phyloP scores from a whole-genome alignment of 2,797 vertebrate genomes.

The Thripadectes ignobilis region DNA sequence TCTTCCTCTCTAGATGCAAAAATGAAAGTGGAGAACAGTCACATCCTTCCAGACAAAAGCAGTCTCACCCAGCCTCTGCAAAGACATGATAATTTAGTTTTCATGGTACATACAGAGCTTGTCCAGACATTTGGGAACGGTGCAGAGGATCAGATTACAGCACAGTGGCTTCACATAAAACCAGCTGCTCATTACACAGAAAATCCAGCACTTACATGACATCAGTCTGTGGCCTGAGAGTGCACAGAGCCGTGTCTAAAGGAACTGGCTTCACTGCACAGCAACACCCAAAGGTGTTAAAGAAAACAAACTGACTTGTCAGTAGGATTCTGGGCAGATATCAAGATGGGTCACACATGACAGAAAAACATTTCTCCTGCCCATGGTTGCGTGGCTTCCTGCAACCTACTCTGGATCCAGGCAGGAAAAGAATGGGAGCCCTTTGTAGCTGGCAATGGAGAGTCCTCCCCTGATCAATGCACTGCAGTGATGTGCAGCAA shows the following conservation, averaged over 20 bases:
- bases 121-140: background rate
- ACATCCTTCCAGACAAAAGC: background rate
- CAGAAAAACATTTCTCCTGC: background rate
- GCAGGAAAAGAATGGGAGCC: background rate
- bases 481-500: too few relatives aligned
- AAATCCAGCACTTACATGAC: background rate
- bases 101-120: background rate
- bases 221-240: background rate
- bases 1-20: background rate
- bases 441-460: background rate
- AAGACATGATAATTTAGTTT: background rate
- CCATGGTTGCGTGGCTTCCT: background rate
- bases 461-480: background rate
- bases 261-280: background rate
- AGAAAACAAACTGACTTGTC: background rate
- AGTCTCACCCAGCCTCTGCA: background rate
- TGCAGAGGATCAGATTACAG: background rate
- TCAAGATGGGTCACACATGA: fast-evolving
- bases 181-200: background rate
- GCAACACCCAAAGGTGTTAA: background rate
- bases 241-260: fast-evolving
- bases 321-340: background rate
- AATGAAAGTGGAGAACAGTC: background rate
- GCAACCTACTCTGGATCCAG: fast-evolving
- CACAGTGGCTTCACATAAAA: background rate